Conservation (phyloP, 2,113 vertebrate genomes). For the Triplophysa dalaica region DNA sequence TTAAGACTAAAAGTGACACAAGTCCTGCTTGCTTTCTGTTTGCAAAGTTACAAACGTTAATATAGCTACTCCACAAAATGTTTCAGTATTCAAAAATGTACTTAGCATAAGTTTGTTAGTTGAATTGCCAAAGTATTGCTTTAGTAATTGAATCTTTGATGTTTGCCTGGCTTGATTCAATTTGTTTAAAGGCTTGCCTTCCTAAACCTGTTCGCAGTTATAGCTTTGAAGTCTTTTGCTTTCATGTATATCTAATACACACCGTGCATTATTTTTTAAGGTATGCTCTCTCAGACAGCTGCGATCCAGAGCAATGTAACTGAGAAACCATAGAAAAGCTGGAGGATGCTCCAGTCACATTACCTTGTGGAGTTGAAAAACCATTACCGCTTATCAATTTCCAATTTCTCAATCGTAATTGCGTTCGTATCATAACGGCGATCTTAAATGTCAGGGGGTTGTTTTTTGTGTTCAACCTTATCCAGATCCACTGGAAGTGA, state of each 20-base stretch:
- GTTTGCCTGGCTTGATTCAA: constrained; percentile 3
- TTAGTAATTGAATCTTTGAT: neutral
- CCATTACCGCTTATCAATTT: neutral
- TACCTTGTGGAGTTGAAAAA: neutral
- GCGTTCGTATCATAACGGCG: constrained; percentile 35
- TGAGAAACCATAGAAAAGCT: neutral
- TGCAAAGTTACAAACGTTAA: neutral
- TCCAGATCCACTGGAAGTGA: constrained; percentile 45
- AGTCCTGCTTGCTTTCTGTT: neutral
- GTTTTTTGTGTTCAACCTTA: constrained; percentile 21
- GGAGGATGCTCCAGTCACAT: neutral
- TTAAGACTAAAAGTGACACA: neutral
- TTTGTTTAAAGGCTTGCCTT: constrained; percentile 13
- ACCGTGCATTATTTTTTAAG: neutral
- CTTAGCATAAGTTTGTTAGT: neutral
- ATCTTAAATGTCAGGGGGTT: constrained; percentile 42
- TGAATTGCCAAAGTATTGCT: constrained; percentile 13
- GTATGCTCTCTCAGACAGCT: neutral
- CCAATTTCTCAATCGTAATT: constrained; percentile 11
- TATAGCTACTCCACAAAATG: neutral
- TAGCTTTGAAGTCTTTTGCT: neutral
- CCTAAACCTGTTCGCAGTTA: neutral
- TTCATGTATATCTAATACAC: constrained; percentile 2
- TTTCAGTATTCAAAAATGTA: neutral
- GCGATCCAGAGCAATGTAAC: constrained; percentile 1